Base-by-base conservation (phyloP, 2,888 invertebrate genomes). In the Chaitophorus viminalis region DNA sequence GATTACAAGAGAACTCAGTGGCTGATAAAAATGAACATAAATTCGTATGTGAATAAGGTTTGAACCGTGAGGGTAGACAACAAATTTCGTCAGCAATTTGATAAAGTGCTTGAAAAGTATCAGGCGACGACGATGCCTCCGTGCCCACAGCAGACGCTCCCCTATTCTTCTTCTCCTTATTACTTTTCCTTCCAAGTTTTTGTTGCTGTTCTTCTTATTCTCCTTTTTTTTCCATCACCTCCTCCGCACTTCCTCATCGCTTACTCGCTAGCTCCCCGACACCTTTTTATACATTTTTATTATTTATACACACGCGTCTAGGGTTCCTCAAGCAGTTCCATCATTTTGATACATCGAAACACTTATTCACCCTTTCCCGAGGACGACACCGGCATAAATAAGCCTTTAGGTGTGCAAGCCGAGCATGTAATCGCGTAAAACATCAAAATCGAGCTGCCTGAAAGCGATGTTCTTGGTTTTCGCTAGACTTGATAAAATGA, bases 331-430 rank as follows among this genome's bases (percentile, higher is more conserved):
- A 70, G 70, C 78, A 86, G 78, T 78, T 86, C 85, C 78, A 86
- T 86, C 85, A 86, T 86, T 77, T 86, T 86, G 85, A 86, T 86
- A 86, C 78, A 86, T 86, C 85, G 85, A 86, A 86, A 77, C 85
- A 86, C 85, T 86, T 86, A 86, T 78, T 86, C 85, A 86, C 33
- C 85, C 78, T 36, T 85, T 78, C 54, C 29, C 54, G 33, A 70
- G 33, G 77, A 86, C 78, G 78, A 86, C 78, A 86, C 78, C 70
- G 85, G 85, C 78, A 86, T 86, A 86, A 86, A 86, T 86, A 86
- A 86, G 78, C 85, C 85, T 86, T 86, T 78, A 86, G 78, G 78
- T 86, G 78, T 54, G 36, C 29, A 70, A 86, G n/a, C 68, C 52
- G 85, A 46, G 68, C 85, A 36, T 78, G 85, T 78, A 86, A 78